These are phyloP conservation scores for Parnassius glacialis DNA, from an alignment of 2,888 invertebrate species.

Conservation along the genomic window DNA sequence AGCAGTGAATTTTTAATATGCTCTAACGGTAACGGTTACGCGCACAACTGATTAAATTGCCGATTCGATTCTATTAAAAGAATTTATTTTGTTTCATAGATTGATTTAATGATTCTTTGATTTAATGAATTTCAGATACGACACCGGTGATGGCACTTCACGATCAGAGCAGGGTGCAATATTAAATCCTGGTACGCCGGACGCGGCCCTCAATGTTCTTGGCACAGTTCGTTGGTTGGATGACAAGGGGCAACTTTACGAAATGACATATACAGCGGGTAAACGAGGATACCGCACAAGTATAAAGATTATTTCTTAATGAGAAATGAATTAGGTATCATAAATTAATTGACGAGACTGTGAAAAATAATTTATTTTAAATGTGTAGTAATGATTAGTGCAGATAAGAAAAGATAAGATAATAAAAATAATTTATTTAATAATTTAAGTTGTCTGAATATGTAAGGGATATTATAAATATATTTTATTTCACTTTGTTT, in stretches of 20 bases:
- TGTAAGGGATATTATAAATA: neutral
- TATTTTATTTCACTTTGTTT: neutral
- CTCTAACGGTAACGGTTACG: too few relatives aligned
- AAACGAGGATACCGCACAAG: constrained; percentile 72
- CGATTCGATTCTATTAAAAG: neutral
- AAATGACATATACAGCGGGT: constrained; percentile 77
- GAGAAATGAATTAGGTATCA: constrained; percentile 13
- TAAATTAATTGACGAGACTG: constrained; percentile 40
- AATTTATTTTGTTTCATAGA: neutral
- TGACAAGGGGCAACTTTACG: constrained; percentile 68
- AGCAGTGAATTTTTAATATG: too few relatives aligned
- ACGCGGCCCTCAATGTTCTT: constrained; percentile 62
- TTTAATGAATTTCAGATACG: constrained; percentile 57
- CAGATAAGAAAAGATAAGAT: constrained; percentile 11
- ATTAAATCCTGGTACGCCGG: constrained; percentile 58
- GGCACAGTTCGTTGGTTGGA: constrained; percentile 75
- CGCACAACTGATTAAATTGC: too few relatives aligned
- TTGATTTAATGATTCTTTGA: constrained; percentile 10
- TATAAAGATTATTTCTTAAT: constrained; percentile 62
- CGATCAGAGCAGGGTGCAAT: constrained; percentile 73
- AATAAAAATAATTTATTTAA: constrained; percentile 18
- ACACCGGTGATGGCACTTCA: constrained; percentile 76
- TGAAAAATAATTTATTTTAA: constrained; percentile 36
- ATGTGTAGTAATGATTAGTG: constrained; percentile 12
- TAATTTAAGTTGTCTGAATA: constrained; percentile 6